A percentile compares a stretch with the other conserved stretches of the same genome.
Evolutionary conservation across 92 coral and sea anemone species (phyloP).

Genomic region (Meandrina meandrites): DNA sequence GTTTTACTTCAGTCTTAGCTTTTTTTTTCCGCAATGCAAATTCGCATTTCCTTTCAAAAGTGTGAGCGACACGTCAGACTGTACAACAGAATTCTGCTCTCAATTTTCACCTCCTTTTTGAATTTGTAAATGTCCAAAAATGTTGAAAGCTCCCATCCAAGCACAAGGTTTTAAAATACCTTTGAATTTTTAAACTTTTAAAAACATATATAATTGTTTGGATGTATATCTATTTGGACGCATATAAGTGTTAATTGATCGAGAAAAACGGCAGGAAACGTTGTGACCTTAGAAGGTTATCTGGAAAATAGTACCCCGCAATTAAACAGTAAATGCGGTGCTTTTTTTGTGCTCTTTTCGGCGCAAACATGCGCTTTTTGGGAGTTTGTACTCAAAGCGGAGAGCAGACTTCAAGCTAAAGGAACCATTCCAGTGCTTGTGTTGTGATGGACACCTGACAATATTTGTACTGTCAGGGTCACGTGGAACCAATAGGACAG

Average conservation of each 20-base stretch:
- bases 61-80: background rate
- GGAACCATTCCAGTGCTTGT: slow-evolving; percentile 19
- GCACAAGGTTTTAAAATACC: background rate
- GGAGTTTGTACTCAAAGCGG: background rate
- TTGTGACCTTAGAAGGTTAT: background rate
- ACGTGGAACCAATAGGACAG: slow-evolving; percentile 47
- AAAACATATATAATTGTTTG: slow-evolving; percentile 38
- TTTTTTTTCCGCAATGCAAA: background rate
- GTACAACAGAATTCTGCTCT: background rate
- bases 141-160: background rate
- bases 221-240: slow-evolving; percentile 57
- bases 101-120: background rate
- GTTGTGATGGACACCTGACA: slow-evolving; percentile 39
- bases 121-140: background rate
- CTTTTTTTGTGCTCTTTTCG: background rate
- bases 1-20: background rate
- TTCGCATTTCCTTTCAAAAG: background rate
- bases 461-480: slow-evolving; percentile 36
- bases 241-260: slow-evolving; percentile 77
- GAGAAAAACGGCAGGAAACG: slow-evolving; percentile 36
- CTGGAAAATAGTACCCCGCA: background rate
- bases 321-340: background rate
- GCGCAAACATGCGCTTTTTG: background rate
- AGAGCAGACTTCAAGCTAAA: background rate
- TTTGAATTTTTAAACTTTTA: background rate